Conservation (phyloP, 2,888 invertebrate species). For the Macrosoma leucophasiata region DNA sequence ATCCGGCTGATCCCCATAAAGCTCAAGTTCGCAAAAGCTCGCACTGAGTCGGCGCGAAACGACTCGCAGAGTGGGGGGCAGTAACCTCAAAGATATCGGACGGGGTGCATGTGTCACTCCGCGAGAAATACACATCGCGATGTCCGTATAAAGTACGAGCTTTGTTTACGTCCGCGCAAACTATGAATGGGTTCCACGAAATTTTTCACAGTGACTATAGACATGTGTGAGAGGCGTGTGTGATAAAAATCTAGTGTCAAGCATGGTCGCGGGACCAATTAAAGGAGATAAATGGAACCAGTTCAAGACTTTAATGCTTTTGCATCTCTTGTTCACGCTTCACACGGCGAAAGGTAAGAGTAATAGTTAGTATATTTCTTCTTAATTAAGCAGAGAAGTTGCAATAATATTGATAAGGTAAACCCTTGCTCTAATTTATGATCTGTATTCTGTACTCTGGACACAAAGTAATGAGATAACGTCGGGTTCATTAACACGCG, state of each 20-base stretch:
- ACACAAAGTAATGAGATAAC: conserved; percentile 10
- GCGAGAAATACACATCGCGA: conserved; percentile 53
- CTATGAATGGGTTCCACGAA: conserved; percentile 4
- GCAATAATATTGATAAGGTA: too few relatives aligned
- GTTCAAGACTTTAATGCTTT: conserved; percentile 55
- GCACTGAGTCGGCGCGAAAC: conserved; percentile 72
- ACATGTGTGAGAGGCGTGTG: conserved; percentile 41
- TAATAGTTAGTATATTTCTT: conserved; percentile 22
- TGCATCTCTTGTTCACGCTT: conserved; percentile 57
- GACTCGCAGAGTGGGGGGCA: conserved; percentile 60
- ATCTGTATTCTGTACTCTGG: conserved; percentile 10
- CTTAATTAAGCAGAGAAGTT: neutral
- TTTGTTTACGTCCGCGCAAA: conserved; percentile 24
- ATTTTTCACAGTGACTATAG: conserved; percentile 23
- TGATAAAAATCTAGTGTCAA: conserved; percentile 55
- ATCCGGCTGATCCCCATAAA: conserved; percentile 33
- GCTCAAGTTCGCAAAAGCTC: conserved; percentile 47
- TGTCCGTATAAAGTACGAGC: conserved; percentile 45
- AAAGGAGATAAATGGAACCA: conserved; percentile 63
- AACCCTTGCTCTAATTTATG: too few relatives aligned
- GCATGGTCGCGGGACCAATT: conserved; percentile 63
- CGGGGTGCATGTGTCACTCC: conserved; percentile 58
- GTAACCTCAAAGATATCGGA: conserved; percentile 53
- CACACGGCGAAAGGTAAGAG: conserved; percentile 52
- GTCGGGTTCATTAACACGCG: conserved; percentile 11